These are phyloP conservation scores for Altica lythri DNA, from an alignment of 2,888 invertebrate species.

Conservation along the genomic window DNA sequence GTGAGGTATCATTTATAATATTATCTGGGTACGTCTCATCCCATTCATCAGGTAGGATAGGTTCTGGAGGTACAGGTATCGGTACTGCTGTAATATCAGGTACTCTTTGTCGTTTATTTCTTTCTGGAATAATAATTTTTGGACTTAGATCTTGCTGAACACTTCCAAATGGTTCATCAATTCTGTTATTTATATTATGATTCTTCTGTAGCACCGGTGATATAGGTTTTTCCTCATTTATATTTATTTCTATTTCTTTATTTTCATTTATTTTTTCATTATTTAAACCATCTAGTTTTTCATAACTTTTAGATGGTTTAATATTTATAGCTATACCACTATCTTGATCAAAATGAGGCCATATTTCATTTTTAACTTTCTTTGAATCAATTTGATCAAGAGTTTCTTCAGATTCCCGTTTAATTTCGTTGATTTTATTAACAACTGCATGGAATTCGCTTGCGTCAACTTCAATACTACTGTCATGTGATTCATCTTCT, in stretches of 20 bases:
- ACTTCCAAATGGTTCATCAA: slow-evolving; percentile 22
- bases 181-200: slow-evolving; percentile 20
- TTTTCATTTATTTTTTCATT: neutral
- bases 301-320: neutral
- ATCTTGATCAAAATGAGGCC: slow-evolving; percentile 43
- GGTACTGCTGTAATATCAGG: slow-evolving; percentile 21
- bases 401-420: slow-evolving; percentile 43
- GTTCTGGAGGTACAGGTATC: slow-evolving; percentile 21
- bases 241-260: slow-evolving; percentile 13
- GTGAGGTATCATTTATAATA: slow-evolving; percentile 33
- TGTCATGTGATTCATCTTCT: slow-evolving; percentile 41
- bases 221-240: slow-evolving; percentile 5
- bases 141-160: slow-evolving; percentile 3
- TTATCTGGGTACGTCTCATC: slow-evolving; percentile 28
- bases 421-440: slow-evolving; percentile 54
- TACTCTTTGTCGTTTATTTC: slow-evolving; percentile 30
- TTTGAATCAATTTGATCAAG: slow-evolving; percentile 30
- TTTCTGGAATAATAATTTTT: slow-evolving; percentile 19
- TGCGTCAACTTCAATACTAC: slow-evolving; percentile 42
- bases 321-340: slow-evolving; percentile 5
- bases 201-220: slow-evolving; percentile 12
- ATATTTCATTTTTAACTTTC: slow-evolving; percentile 48
- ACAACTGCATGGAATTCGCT: slow-evolving; percentile 52
- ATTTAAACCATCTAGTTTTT: neutral
- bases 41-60: slow-evolving; percentile 35